A percentile compares a stretch with the other conserved stretches of the same genome.
These are phyloP conservation scores for Leptinotarsa rubiginosa DNA, from an alignment of 2,888 invertebrate genomes.

Conservation along the genomic window DNA sequence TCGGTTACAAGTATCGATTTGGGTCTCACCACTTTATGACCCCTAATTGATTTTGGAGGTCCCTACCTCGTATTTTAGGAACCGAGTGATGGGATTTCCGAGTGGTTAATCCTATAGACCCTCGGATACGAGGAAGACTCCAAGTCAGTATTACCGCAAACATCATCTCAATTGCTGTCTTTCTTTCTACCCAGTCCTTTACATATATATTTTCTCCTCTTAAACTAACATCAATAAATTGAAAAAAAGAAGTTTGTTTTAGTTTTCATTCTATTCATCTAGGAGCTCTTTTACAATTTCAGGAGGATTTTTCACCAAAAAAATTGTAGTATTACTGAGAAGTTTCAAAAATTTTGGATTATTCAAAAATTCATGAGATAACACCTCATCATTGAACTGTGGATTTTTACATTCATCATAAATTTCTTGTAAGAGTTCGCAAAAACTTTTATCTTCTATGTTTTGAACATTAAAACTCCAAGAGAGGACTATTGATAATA, in stretches of 20 bases:
- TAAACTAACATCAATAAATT: no score
- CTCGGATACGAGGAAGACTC: no score
- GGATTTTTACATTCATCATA: slow-evolving; percentile 54
- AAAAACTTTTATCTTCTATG: slow-evolving; percentile 55
- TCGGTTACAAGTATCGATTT: no score
- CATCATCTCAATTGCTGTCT: no score
- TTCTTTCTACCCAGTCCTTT: no score
- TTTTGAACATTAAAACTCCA: slow-evolving; percentile 47
- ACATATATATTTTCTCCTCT: no score
- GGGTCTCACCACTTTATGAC: no score
- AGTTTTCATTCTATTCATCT: neutral
- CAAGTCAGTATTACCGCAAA: no score
- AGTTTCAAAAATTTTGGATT: slow-evolving; percentile 51
- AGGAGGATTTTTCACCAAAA: slow-evolving; percentile 53
- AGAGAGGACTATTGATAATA: slow-evolving; percentile 51
- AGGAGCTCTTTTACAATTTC: slow-evolving; percentile 44
- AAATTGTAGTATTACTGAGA: slow-evolving; percentile 53
- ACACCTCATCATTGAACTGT: slow-evolving; percentile 56
- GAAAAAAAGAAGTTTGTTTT: neutral
- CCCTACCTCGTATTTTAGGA: no score
- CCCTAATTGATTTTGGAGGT: no score
- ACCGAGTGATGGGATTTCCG: no score
- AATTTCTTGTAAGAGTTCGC: slow-evolving; percentile 56
- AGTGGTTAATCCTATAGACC: no score
- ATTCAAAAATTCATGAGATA: slow-evolving; percentile 59